Percentiles rank a stretch among this genome's conserved stretches.
Conservation (phyloP, 2,888 invertebrate genomes). For the Amaurobius ferox region DNA sequence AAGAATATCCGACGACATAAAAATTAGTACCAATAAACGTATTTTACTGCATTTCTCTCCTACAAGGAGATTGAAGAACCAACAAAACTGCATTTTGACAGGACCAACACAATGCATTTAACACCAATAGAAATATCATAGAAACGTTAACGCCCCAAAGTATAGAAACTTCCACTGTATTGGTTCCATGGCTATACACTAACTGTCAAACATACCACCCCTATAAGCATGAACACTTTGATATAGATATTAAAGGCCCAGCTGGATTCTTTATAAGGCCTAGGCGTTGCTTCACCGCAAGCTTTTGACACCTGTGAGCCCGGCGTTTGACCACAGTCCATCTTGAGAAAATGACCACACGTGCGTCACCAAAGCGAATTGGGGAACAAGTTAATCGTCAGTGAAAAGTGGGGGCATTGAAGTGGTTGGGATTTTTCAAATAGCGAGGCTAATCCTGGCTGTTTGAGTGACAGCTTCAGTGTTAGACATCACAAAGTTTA, state of each 20-base stretch:
- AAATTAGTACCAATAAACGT: too few relatives aligned
- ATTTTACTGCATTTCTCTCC: too few relatives aligned
- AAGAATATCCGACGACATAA: too few relatives aligned
- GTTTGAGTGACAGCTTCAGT: conserved; percentile 64
- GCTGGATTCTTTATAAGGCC: conserved; percentile 40
- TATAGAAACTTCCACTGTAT: not conserved
- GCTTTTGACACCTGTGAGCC: conserved; percentile 21
- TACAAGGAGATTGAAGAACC: too few relatives aligned
- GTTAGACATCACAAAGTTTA: conserved; percentile 59
- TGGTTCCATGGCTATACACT: not conserved
- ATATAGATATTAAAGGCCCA: conserved; percentile 39
- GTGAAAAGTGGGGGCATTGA: conserved; percentile 67
- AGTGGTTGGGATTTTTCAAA: conserved; percentile 31
- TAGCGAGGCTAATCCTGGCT: conserved; percentile 43
- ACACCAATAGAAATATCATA: conserved; percentile 31
- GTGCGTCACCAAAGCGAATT: conserved; percentile 40
- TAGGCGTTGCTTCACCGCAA: not conserved
- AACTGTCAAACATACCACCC: conserved; percentile 38
- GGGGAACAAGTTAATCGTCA: conserved; percentile 69
- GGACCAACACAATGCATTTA: conserved; percentile 9
- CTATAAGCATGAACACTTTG: conserved; percentile 10
- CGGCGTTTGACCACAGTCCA: not conserved
- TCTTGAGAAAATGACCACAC: conserved; percentile 49
- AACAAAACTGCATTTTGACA: too few relatives aligned
- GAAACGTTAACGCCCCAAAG: conserved; percentile 6